phyloP scores from a whole-genome alignment of 1,140 invertebrate species.

The Temnothorax longispinosus region DNA sequence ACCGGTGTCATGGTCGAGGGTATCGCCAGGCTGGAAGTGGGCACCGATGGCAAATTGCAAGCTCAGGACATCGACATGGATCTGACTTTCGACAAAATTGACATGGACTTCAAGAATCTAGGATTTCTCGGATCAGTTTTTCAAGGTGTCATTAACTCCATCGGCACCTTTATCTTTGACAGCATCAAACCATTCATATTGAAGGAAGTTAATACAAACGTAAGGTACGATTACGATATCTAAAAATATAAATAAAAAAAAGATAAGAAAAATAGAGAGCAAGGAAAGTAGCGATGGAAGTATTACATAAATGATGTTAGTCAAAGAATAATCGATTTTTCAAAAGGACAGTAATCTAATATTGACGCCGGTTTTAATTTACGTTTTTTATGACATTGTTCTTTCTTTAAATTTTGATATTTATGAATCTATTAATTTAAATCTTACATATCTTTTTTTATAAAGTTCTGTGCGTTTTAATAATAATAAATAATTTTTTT shows the following conservation, averaged over 20 bases:
- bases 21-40: constrained; percentile 89
- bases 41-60: constrained; percentile 90
- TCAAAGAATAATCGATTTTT: neutral
- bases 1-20: constrained; percentile 89
- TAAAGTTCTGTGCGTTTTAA: neutral
- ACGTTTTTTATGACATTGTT: neutral
- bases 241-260: neutral
- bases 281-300: neutral
- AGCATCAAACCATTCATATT: constrained; percentile 94
- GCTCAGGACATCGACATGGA: constrained; percentile 93
- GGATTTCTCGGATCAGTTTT: constrained; percentile 91
- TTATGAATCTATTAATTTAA: neutral
- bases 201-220: constrained; percentile 90
- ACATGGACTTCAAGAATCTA: constrained; percentile 93
- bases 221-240: constrained; percentile 78
- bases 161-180: constrained; percentile 93
- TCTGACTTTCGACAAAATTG: constrained; percentile 91
- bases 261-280: neutral
- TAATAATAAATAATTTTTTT: neutral
- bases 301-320: neutral
- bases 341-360: neutral
- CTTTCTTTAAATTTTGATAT: neutral
- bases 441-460: constrained; percentile 4
- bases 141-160: constrained; percentile 92
- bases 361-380: neutral